Evolutionary conservation across 2,888 invertebrate genomes (phyloP), one percentile per base, ranked within the genome.

Genomic region (Phaonia tiefii): DNA sequence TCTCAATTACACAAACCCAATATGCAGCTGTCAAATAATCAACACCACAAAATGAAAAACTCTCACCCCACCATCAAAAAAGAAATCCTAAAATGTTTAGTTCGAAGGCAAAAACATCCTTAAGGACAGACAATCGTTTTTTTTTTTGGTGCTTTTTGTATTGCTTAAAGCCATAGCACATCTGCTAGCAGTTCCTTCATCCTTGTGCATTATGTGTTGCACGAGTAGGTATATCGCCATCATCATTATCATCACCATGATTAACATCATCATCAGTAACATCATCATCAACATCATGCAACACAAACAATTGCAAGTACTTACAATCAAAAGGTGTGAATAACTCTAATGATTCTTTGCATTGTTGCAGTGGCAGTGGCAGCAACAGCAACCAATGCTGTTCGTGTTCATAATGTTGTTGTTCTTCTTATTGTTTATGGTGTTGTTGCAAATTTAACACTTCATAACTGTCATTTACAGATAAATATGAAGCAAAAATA

Each of bases 401-500:
- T 65, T 44, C n/a, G 67, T 73, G 44, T 58, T 26, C 4, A 8
- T n/a, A n/a, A n/a, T 58, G 37, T 11, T 60, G 37, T 39, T 60
- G 31, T 25, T 58, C 15, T 5, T 31, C 8, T 31, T n/a, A n/a
- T n/a, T n/a, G n/a, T n/a, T n/a, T n/a, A n/a, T n/a, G n/a, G 1
- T 56, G 56, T 3, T 37, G 60, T 60, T 60, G 8, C 51, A 60
- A 73, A 76, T 66, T 77, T 71, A 65, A 74, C 76, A 77, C 76
- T 74, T 76, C 58, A 76, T 74, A 80, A 77, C 80, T 80, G 80
- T 70, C 80, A 70, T 13, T 58, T 74, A 56, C 80, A 80, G 80
- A 80, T 80, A 80, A 80, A 73, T 73, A 74, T 44, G 56, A 76
- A 63, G 51, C 70, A 54, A 1, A 11, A 49, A 17, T 17, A 39